phyloP scores from a whole-genome alignment of 1,140 invertebrate genomes.

The Dryas iulia region DNA sequence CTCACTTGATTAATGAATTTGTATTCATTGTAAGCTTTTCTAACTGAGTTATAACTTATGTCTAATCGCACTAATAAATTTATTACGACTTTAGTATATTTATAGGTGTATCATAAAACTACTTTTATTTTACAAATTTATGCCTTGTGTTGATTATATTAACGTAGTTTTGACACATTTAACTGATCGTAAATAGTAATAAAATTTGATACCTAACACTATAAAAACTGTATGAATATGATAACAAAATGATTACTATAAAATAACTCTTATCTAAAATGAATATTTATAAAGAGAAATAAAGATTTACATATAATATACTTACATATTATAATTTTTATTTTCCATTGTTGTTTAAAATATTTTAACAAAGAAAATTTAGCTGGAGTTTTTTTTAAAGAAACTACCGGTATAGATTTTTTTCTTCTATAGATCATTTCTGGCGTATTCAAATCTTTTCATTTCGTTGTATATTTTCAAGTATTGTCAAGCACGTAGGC shows the following conservation, averaged over 20 bases:
- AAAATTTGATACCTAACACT: background rate
- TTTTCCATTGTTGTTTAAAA: background rate
- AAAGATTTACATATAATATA: background rate
- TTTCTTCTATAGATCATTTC: no score
- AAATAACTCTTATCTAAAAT: background rate
- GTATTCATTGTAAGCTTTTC: background rate
- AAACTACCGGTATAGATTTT: no score
- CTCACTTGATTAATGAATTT: background rate
- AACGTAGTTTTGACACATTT: background rate
- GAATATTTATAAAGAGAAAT: background rate
- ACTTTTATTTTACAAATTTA: background rate
- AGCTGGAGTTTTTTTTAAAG: no score
- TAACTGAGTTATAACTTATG: background rate
- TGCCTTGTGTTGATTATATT: background rate
- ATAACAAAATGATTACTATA: background rate
- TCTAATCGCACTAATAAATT: background rate
- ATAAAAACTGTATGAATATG: background rate
- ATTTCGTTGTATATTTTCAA: no score
- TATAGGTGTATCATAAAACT: no score
- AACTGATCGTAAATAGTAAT: background rate
- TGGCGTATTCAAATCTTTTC: no score
- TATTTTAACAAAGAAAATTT: background rate
- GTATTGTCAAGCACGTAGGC: no score
- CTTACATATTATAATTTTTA: background rate
- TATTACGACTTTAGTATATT: background rate